These are phyloP conservation scores for Melikaiella ostensackeni DNA, from an alignment of 2,888 invertebrate genomes.

Conservation along the genomic window DNA sequence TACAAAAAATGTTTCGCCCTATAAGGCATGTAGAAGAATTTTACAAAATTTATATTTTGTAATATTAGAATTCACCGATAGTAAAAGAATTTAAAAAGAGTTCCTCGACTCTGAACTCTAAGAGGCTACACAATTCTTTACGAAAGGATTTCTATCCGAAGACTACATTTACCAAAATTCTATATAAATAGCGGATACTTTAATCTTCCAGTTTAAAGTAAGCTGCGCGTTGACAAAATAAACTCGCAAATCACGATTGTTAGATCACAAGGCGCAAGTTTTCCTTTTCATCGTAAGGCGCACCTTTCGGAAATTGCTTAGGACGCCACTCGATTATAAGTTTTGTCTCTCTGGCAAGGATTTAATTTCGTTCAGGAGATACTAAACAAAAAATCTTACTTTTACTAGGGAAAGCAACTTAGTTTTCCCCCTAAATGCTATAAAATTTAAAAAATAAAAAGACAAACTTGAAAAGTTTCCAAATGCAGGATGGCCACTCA, in stretches of 20 bases:
- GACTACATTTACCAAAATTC: conserved; percentile 25
- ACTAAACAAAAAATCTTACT: not conserved
- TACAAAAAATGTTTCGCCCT: not conserved
- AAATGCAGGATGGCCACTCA: not conserved
- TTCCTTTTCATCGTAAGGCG: conserved; percentile 20
- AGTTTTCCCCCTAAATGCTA: not conserved
- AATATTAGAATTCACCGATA: not conserved
- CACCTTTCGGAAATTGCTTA: not conserved
- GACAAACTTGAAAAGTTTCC: not conserved
- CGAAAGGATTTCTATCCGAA: conserved; percentile 27
- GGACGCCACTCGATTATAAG: not conserved
- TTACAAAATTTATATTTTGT: not conserved
- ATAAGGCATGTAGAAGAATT: not conserved
- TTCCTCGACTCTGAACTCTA: not conserved
- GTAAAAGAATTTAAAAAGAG: not conserved
- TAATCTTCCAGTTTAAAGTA: conserved; percentile 8
- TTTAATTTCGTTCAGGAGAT: not conserved
- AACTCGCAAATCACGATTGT: conserved; percentile 1
- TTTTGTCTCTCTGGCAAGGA: not conserved
- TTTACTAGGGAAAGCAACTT: not conserved
- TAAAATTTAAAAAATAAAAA: not conserved
- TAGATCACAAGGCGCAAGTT: not conserved
- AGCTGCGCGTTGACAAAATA: conserved; percentile 2
- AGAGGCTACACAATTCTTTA: not conserved
- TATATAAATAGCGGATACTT: conserved; percentile 26